These are phyloP conservation scores for Elymnias hypermnestra DNA, from an alignment of 1,140 invertebrate genomes.

Conservation along the genomic window DNA sequence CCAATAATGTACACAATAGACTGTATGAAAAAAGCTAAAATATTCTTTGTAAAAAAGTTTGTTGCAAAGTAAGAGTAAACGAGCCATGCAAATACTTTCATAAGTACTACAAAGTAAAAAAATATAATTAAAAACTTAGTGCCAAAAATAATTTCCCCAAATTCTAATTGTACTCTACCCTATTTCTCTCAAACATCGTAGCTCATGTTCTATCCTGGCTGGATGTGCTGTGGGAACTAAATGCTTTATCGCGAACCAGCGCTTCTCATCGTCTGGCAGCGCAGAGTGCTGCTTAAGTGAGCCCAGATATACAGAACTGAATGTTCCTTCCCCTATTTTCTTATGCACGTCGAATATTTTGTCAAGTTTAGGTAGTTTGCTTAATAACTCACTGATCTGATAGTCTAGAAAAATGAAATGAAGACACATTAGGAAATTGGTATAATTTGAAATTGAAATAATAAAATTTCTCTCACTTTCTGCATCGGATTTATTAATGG, in stretches of 20 bases:
- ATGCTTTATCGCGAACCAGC: constrained; percentile 87
- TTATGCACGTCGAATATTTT: constrained; percentile 81
- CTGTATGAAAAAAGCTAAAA: no score
- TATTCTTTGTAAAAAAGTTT: no score
- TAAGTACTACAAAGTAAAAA: no score
- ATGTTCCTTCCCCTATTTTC: constrained; percentile 88
- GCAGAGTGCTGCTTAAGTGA: constrained; percentile 77
- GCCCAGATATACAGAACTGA: constrained; percentile 88
- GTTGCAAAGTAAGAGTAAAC: no score
- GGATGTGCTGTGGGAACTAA: constrained; percentile 89
- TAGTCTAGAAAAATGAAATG: constrained; percentile 43
- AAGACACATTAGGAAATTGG: constrained; percentile 5
- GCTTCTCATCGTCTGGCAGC: constrained; percentile 69
- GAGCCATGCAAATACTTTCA: no score
- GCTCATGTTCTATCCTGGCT: constrained; percentile 84
- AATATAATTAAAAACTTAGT: no score
- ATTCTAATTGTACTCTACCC: no score
- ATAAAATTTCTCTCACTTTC: no score
- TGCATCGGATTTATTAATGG: constrained; percentile 39
- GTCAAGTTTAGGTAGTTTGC: constrained; percentile 78
- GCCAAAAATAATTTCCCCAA: no score
- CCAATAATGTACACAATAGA: no score
- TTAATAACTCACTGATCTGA: constrained; percentile 72
- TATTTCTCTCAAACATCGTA: constrained; percentile 86
- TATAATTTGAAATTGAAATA: constrained; percentile 9